Percentiles rank a stretch among this genome's conserved stretches.
Conservation (phyloP, 2,888 invertebrate genomes). For the Erannis defoliaria region DNA sequence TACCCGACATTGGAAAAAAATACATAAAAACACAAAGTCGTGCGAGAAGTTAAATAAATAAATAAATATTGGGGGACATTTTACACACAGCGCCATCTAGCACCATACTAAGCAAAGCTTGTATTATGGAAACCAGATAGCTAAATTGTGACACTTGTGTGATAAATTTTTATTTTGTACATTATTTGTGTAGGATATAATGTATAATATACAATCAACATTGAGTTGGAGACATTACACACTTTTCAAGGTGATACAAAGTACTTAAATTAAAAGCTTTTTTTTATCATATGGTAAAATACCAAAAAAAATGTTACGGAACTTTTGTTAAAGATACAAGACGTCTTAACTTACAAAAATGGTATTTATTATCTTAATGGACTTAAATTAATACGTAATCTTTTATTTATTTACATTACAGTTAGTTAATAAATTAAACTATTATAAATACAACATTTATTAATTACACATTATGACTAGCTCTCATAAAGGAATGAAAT, state of each 20-base stretch:
- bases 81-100: too few relatives aligned
- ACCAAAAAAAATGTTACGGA: neutral
- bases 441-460: conserved; percentile 53
- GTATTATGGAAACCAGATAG: too few relatives aligned
- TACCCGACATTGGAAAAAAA: neutral
- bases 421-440: conserved; percentile 59
- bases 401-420: conserved; percentile 35
- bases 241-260: neutral
- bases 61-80: too few relatives aligned
- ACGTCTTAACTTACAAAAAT: neutral
- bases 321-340: neutral
- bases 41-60: too few relatives aligned
- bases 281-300: neutral
- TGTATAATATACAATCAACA: too few relatives aligned
- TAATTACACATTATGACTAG: conserved; percentile 76
- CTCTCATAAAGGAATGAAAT: conserved; percentile 72
- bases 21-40: neutral
- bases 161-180: too few relatives aligned
- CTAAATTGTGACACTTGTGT: too few relatives aligned
- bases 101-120: too few relatives aligned
- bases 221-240: neutral
- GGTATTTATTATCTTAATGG: neutral
- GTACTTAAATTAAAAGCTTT: neutral
- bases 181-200: too few relatives aligned
- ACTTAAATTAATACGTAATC: neutral